Conservation (phyloP, 2,113 vertebrate genomes). For the Atractosteus spatula region DNA sequence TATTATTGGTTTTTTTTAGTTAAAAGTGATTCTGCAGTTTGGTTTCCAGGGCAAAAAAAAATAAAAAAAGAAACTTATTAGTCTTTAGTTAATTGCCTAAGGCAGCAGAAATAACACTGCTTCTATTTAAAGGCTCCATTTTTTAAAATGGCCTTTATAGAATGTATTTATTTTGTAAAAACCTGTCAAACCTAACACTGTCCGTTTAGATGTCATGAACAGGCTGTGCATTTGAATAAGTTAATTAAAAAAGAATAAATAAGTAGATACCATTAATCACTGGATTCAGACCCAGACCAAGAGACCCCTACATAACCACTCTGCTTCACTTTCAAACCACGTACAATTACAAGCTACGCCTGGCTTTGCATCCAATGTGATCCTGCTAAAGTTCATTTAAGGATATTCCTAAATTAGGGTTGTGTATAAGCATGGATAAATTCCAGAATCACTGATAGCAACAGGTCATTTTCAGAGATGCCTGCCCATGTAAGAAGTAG, state of each 20-base stretch:
- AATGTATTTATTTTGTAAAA: no score
- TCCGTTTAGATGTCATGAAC: neutral
- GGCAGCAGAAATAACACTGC: no score
- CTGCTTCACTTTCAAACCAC: neutral
- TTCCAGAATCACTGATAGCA: slow-evolving; percentile 18
- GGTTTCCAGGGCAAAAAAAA: no score
- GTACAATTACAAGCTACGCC: neutral
- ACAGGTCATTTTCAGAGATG: slow-evolving; percentile 15
- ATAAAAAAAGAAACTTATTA: no score
- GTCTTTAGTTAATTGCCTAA: no score
- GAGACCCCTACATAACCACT: neutral
- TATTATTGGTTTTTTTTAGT: no score
- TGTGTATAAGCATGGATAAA: slow-evolving; percentile 25
- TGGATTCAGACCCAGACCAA: neutral
- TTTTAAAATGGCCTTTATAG: no score
- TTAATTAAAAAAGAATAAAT: neutral
- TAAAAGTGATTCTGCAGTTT: no score
- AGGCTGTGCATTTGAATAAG: neutral
- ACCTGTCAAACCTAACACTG: no score
- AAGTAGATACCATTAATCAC: neutral
- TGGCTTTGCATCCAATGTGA: neutral
- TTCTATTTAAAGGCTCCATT: no score
- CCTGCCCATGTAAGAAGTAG: neutral
- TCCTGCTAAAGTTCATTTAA: slow-evolving; percentile 19
- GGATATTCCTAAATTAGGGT: slow-evolving; percentile 20